Evolutionary conservation across 2,888 invertebrate species (phyloP), one percentile per base, ranked within the genome.

Genomic region (Hoplodrina blanda): DNA sequence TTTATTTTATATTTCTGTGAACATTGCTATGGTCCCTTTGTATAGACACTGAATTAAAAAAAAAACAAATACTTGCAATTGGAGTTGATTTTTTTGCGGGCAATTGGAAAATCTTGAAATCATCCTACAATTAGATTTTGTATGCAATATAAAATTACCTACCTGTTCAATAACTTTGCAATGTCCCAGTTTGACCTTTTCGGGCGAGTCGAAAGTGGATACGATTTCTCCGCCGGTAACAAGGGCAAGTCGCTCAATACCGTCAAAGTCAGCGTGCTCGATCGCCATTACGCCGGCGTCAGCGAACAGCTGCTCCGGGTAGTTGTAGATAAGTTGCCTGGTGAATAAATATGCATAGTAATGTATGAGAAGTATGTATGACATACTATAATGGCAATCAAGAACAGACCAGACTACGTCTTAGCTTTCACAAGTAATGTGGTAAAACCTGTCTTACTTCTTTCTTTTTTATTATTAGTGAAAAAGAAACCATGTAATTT

Each of bases 211-310:
- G 91, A 99, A 99, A 0, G 99, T 99, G 19, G 99, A 99, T 1
- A 98, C 99, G 86, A 99, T 99, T 96, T 99, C 99, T 73, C 99
- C 99, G 66, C 99, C 99, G 77, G 99, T 99, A 17, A 99, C 99
- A 33, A 99, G 97, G 37, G 99, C 99, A 71, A 99, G 96, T 76
- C 99, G 97, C 93, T 99, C 99, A 87, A 99, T 99, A 63, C 99
- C 99, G 92, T 99, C 99, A 91, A 99, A 99, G 93, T 99, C 99
- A 4, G 99, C 99, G 92, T 99, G 99, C 91, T 99, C 99, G 85
- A 99, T 99, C 1, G 99, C 99, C 99, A 99, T 99, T 11, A 99
- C 97, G 60, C 98, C 98, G 56, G 99, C 98, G 96, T 99, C 99
- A 52, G 99, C 99, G 93, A 99, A 99, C 85, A 99, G 95, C 94